Evolutionary conservation across 1,140 invertebrate genomes (phyloP), one percentile per base, ranked within the genome.

Genomic region (Glossosoma conforme): DNA sequence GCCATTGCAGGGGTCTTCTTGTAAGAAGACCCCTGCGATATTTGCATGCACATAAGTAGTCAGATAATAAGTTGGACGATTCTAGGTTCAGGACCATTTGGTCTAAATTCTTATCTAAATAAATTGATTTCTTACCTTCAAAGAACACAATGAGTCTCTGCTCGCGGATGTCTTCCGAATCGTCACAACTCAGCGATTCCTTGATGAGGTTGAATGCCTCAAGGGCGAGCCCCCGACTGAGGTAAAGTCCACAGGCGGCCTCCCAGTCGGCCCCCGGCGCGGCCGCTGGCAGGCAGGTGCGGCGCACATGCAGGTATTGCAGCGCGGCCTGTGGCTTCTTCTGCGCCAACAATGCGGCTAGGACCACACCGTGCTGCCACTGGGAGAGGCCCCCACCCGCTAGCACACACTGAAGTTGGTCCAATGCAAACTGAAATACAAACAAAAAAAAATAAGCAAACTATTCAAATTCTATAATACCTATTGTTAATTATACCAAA

Each of bases 311-410:
- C 8, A 67, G 38, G 44, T 65, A 67, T 20, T 67, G 65, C 8
- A 67, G 42, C 1, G 65, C 65, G 0, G 65, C 59, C 41, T 65
- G 65, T 1, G 61, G 61, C 45, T 71, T 71, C 50, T 70, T 72
- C 49, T 74, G 71, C 1, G 68, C 69, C 4, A 72, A 60, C 4
- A 74, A 44, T 0, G 71, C 63, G 1, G 69, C 68, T 2, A 72
- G 51, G 0, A 72, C 72, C 0, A 72, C 70, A 47, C 65, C 62
- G 60, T 74, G 69, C 60, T 77, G 74, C 77, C 77, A 80, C 2
- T 70, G 64, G 1, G 65, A 59, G 2, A 73, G 65, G 0, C 65
- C 64, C 48, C 66, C 67, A 46, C 69, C 68, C 0, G 68, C 66
- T 10, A 66, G 58, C 3, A 58, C 51, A 21, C 74, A 72, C 48